Conservation (phyloP, 2,888 invertebrate species). For the Philaethria dido region DNA sequence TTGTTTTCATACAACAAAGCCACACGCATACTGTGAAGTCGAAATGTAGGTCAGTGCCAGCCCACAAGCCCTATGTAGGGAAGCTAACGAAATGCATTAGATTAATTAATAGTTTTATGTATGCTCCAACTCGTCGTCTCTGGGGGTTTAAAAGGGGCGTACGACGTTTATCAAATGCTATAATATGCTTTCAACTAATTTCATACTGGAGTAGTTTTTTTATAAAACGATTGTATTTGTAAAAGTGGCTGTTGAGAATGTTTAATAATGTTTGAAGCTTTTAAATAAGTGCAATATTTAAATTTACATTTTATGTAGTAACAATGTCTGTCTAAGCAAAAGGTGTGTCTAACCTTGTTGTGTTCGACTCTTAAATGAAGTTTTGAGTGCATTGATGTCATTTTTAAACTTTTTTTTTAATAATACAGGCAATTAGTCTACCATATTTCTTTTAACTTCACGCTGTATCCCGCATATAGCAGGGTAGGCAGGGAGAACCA, state of each 20-base stretch:
- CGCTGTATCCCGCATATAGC: no score
- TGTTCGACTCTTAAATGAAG: no score
- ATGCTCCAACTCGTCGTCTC: constrained; percentile 44
- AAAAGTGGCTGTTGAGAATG: background rate
- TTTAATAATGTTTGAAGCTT: background rate
- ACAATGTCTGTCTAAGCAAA: no score
- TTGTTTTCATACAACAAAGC: constrained; percentile 47
- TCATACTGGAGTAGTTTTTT: constrained; percentile 29
- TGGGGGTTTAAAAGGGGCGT: constrained; percentile 40
- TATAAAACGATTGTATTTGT: constrained; percentile 23
- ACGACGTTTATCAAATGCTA: constrained; percentile 37
- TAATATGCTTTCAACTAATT: constrained; percentile 38
- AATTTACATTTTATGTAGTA: no score
- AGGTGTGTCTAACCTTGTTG: no score
- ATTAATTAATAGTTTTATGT: constrained; percentile 50
- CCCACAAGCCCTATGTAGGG: constrained; percentile 37
- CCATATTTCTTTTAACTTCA: no score
- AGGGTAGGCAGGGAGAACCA: no score
- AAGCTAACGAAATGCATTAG: constrained; percentile 50
- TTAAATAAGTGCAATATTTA: background rate
- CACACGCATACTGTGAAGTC: constrained; percentile 46
- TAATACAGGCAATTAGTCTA: no score
- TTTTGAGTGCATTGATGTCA: no score
- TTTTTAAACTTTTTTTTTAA: no score
- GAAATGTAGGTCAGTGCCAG: constrained; percentile 50